phyloP scores from a whole-genome alignment of 2,888 invertebrate genomes.

The Tetragnatha montana region DNA sequence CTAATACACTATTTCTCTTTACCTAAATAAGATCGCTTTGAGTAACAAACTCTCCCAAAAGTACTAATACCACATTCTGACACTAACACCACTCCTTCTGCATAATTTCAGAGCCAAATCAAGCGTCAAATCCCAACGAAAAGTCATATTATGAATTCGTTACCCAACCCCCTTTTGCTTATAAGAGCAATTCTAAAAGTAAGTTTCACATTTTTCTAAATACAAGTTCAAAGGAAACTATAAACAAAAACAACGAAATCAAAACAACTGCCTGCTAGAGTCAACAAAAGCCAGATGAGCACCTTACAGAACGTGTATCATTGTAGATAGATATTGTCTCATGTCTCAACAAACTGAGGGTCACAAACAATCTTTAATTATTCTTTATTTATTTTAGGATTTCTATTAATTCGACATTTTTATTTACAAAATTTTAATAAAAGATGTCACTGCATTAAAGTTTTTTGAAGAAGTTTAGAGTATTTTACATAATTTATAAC shows the following conservation, averaged over 20 bases:
- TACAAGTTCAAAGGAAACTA: neutral
- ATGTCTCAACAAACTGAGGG: too few relatives aligned
- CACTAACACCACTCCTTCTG: constrained; percentile 1
- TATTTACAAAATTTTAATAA: too few relatives aligned
- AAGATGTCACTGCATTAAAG: too few relatives aligned
- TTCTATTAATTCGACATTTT: too few relatives aligned
- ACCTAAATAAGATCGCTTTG: neutral
- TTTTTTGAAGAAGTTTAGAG: too few relatives aligned
- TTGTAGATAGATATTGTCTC: too few relatives aligned
- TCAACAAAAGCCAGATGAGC: too few relatives aligned
- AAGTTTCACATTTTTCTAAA: neutral
- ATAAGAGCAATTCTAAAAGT: constrained; percentile 24
- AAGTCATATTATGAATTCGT: neutral
- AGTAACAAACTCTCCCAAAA: too few relatives aligned
- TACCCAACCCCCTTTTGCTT: neutral
- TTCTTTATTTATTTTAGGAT: too few relatives aligned
- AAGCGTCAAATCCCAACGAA: constrained; percentile 1
- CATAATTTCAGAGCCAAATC: neutral
- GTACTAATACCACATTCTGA: neutral
- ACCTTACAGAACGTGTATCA: too few relatives aligned
- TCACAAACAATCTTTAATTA: too few relatives aligned
- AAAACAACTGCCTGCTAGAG: constrained; percentile 1
- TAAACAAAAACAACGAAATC: neutral
- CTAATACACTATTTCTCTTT: neutral
- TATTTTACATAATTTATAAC: too few relatives aligned